Evolutionary conservation across 1,140 invertebrate species (phyloP), one percentile per base, ranked within the genome.

Genomic region (Temnothorax longispinosus): DNA sequence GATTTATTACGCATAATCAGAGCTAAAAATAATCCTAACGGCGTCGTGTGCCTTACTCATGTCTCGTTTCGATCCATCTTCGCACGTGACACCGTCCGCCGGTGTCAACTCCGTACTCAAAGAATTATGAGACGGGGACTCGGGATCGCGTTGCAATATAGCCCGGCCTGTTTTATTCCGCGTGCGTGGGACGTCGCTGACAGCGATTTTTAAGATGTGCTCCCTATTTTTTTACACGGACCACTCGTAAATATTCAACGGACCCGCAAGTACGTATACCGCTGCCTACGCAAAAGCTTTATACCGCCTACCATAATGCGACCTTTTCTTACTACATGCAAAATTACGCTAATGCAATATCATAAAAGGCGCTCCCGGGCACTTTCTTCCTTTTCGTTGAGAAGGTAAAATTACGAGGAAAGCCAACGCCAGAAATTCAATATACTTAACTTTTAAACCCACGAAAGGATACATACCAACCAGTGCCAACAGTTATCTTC

Each of bases 231-330:
- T 56, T 81, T 18, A 50, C 27, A 6, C 13, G 27, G 1, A 0
- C 52, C 11, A n/a, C 54, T 88, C 56, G 54, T 89, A 88, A 89
- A 89, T 89, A 89, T 89, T 72, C 56, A 84, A 47, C n/a, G 56
- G 32, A 11, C 3, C 10, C 15, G 32, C 41, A 54, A 88, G 64
- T 60, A 64, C 32, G 5, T 27, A 27, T 65, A 78, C 60, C 7
- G 32, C 78, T 71, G 11, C 65, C 65, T 71, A 81, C 65, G 78
- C 38, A 71, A 50, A 41, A 52, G 35, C 47, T 71, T 71, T 44
- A 3, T 38, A 15, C 64, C 65, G 50, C 50, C 50, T 69, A 54
- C 77, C 62, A 76, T 69, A 32, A 81, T 56, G 65, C 65, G 78
- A 71, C 71, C 35, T 13, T 58, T 81, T 81, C n/a, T 56, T 81